Conservation (phyloP, 2,113 vertebrate genomes). For the Halcyon malimbica region DNA sequence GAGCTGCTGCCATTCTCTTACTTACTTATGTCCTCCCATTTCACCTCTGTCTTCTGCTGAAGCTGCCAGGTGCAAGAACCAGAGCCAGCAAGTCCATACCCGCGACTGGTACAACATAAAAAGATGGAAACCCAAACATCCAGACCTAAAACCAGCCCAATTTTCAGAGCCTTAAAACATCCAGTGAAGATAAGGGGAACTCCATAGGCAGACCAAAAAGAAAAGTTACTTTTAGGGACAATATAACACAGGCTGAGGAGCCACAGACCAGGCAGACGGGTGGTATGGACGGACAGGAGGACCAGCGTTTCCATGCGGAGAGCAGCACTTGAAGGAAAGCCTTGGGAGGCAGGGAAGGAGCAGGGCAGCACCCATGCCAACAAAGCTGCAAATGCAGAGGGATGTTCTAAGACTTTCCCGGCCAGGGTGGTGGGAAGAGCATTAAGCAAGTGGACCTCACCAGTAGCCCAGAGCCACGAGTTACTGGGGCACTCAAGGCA, state of each 20-base stretch:
- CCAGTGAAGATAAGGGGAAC: neutral
- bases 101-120: neutral
- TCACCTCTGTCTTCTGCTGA: neutral
- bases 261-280: neutral
- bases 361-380: neutral
- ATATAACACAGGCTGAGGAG: neutral
- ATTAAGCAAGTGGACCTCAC: rapidly evolving
- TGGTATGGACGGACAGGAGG: rapidly evolving
- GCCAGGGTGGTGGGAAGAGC: neutral
- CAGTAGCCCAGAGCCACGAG: neutral
- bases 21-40: neutral
- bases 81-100: neutral
- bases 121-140: neutral
- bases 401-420: neutral
- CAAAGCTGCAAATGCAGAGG: neutral
- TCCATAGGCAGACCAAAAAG: neutral
- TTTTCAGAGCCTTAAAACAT: neutral
- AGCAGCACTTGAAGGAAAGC: neutral
- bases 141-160: rapidly evolving
- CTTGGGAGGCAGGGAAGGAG: neutral
- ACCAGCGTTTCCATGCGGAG: neutral
- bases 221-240: neutral
- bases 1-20: neutral
- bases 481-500: rapidly evolving
- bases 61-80: neutral